phyloP scores from a whole-genome alignment of 1,140 invertebrate species.

The Varroa destructor region DNA sequence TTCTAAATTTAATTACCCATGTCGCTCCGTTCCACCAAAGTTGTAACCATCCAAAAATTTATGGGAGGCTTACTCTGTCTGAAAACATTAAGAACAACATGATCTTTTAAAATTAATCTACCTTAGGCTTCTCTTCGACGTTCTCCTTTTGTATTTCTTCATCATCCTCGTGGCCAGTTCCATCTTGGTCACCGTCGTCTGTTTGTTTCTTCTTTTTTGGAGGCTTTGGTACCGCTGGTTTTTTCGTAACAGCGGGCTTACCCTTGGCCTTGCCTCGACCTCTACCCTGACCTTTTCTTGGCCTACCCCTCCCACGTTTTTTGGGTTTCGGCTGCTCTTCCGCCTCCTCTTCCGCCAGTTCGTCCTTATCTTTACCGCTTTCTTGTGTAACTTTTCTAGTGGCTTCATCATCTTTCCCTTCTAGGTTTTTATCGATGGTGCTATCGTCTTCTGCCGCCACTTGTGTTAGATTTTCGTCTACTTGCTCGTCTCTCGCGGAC shows the following conservation, averaged over 20 bases:
- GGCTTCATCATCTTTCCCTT: slow-evolving; percentile 33
- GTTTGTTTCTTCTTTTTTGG: slow-evolving; percentile 34
- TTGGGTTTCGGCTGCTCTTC: slow-evolving; percentile 36
- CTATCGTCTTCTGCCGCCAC: slow-evolving; percentile 5
- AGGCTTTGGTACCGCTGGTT: slow-evolving; percentile 30
- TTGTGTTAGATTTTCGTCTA: not conserved
- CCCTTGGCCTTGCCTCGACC: slow-evolving; percentile 40
- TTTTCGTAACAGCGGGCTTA: slow-evolving; percentile 28
- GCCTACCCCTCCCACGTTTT: slow-evolving; percentile 32
- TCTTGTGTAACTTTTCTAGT: slow-evolving; percentile 32
- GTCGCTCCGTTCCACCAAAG: no score
- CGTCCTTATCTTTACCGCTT: slow-evolving; percentile 33
- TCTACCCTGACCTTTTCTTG: slow-evolving; percentile 41
- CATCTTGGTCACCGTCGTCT: slow-evolving; percentile 29
- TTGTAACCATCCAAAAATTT: no score
- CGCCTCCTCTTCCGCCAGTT: slow-evolving; percentile 40
- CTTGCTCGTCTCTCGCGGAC: not conserved
- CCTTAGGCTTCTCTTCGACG: no score
- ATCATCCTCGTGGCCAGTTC: slow-evolving; percentile 48
- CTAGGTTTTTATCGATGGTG: slow-evolving; percentile 31
- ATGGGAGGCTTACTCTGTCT: no score
- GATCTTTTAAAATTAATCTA: no score
- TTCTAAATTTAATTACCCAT: no score
- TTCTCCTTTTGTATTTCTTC: slow-evolving; percentile 42
- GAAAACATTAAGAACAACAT: no score